Conservation (phyloP, 2,797 vertebrate species). For the Columba guinea region DNA sequence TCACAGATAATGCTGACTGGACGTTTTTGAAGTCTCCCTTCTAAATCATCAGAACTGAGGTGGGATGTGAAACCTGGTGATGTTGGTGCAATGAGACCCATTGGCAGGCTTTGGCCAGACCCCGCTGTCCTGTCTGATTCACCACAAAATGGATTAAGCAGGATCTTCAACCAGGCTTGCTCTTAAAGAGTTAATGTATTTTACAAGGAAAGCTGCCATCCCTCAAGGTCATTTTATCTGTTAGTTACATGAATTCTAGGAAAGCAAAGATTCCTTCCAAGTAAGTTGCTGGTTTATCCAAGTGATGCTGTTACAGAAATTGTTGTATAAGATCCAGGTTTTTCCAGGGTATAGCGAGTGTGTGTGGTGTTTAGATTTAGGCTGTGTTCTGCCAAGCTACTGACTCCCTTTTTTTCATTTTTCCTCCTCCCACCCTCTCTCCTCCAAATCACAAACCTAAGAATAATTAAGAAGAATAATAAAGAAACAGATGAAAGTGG, state of each 20-base stretch:
- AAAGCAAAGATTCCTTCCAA: conserved; percentile 72
- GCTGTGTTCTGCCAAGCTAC: conserved; percentile 77
- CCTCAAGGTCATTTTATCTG: conserved; percentile 61
- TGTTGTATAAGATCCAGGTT: conserved; percentile 70
- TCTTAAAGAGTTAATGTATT: conserved; percentile 53
- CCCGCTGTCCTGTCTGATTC: background rate
- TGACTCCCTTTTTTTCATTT: conserved; percentile 46
- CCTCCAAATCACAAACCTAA: conserved; percentile 67
- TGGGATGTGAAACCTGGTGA: background rate
- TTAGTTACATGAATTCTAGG: conserved; percentile 74
- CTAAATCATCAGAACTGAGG: background rate
- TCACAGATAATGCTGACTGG: background rate
- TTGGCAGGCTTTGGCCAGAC: background rate
- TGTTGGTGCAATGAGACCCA: background rate
- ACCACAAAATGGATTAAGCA: background rate
- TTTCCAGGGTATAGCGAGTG: conserved; percentile 52
- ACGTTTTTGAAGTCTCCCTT: background rate
- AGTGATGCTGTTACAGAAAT: conserved; percentile 66
- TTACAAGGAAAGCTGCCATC: conserved; percentile 50
- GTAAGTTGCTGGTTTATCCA: conserved; percentile 66
- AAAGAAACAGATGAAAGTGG: conserved; percentile 77
- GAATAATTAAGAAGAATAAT: conserved; percentile 68
- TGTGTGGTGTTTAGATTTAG: conserved; percentile 77
- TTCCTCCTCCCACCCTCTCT: conserved; percentile 5
- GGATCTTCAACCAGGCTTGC: background rate